These are phyloP conservation scores for Paracyclopina nana DNA, from an alignment of 1,140 invertebrate genomes.

Conservation along the genomic window DNA sequence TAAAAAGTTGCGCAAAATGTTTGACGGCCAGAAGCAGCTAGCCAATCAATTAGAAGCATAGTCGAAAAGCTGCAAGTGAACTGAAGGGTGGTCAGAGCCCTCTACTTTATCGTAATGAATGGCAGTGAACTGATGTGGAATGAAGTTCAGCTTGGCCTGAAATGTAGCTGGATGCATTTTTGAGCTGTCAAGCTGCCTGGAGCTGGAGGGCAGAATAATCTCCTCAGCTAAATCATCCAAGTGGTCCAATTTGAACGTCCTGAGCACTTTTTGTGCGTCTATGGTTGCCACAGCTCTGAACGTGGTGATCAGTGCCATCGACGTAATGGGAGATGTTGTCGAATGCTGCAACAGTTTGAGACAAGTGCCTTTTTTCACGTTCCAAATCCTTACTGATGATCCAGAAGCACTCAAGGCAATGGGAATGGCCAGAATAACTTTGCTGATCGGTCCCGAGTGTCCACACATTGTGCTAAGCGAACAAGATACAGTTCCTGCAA, in stretches of 20 bases:
- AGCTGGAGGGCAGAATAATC: neutral
- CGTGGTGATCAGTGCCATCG: constrained; percentile 4
- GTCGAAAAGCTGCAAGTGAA: no score
- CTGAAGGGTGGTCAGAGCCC: no score
- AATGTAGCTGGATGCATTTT: neutral
- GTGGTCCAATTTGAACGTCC: neutral
- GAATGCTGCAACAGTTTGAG: neutral
- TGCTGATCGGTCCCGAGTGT: neutral
- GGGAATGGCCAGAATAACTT: neutral
- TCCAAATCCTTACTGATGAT: constrained; percentile 1
- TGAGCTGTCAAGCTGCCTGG: neutral
- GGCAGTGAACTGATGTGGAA: constrained; percentile 7
- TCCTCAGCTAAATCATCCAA: neutral
- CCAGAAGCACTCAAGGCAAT: neutral
- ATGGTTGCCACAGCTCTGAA: neutral
- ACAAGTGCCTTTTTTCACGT: constrained; percentile 1
- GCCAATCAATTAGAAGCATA: no score
- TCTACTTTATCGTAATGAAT: no score
- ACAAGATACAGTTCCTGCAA: no score
- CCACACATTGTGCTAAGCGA: neutral
- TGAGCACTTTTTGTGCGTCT: neutral
- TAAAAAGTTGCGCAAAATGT: no score
- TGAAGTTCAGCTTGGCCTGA: neutral
- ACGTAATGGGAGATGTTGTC: neutral
- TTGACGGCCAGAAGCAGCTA: no score